Evolutionary conservation across 2,888 invertebrate genomes (phyloP), one percentile per base, ranked within the genome.

Genomic region (Torymus texanus): DNA sequence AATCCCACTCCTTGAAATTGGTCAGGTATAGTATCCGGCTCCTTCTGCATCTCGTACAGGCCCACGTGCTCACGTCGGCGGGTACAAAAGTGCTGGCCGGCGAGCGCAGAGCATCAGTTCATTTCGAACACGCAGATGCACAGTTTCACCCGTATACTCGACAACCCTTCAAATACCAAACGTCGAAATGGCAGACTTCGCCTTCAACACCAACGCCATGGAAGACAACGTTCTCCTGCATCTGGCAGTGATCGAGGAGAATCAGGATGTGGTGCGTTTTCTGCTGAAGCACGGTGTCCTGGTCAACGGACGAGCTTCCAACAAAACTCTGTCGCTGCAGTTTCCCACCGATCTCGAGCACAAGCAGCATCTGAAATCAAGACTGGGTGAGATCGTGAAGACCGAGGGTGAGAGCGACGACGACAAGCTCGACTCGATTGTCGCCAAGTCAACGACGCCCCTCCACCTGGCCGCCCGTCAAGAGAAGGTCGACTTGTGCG

Each of bases 281-380:
- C 71, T 77, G 2, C 55, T 80, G 50, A 75, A 77, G 61, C 80
- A 77, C 70, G 72, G 59, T 0, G 70, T 77, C 0, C 75, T 50
- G 1, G 71, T 74, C 4, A 70, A 80, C 78, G 29, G 51, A 0
- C 74, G 74, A 0, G 62, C 51, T 4, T 3, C 24, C n/a, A 62
- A 66, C 62, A 75, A 66, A 1, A 29, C 70, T 13, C 50, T 80
- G 14, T 16, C 61, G 41, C 13, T 78, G 11, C 61, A 74, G 11
- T 80, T 80, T 13, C 4, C 29, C 10, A 80, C 76, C 4, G 76
- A 80, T 63, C 1, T 1, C 55, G 80, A 80, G 59, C 73, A 80
- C 16, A 56, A 53, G 12, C 1, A 8, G 0, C 18, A 72, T 71
- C n/a, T 73, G 4, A 16, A 79, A n/a, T 11, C 67, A 4, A 50